phyloP scores from a whole-genome alignment of 2,888 invertebrate species.

The Resseliella maxima region DNA sequence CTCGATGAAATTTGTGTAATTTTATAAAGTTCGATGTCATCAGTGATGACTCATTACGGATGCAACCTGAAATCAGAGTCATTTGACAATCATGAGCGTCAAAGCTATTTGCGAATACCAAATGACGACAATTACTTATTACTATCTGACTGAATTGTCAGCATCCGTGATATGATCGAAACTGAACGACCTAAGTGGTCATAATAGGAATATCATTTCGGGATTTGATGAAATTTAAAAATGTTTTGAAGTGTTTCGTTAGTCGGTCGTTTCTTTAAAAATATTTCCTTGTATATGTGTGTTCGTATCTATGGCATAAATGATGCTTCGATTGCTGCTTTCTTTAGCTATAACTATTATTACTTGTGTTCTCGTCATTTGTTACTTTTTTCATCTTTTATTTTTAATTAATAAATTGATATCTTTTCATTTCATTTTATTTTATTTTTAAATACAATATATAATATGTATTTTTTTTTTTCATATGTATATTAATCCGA shows the following conservation, averaged over 20 bases:
- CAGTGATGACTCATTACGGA: too few species aligned
- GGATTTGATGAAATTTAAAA: slow-evolving; percentile 25
- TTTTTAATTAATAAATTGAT: slow-evolving; percentile 47
- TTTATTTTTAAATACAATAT: slow-evolving; percentile 54
- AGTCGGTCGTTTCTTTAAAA: slow-evolving; percentile 26
- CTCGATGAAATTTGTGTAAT: slow-evolving; percentile 31
- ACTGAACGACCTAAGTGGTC: neutral
- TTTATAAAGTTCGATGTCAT: neutral
- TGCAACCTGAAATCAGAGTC: neutral
- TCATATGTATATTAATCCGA: slow-evolving; percentile 46
- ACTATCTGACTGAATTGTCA: neutral
- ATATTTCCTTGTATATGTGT: slow-evolving; percentile 43
- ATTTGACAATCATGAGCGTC: neutral
- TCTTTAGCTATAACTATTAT: slow-evolving; percentile 34
- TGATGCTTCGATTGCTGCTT: slow-evolving; percentile 44
- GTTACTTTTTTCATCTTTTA: slow-evolving; percentile 11
- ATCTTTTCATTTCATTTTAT: neutral
- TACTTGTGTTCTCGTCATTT: slow-evolving; percentile 36
- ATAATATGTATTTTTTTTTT: slow-evolving; percentile 48
- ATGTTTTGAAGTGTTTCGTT: neutral
- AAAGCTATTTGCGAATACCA: neutral
- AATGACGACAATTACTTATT: neutral
- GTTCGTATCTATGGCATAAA: slow-evolving; percentile 26
- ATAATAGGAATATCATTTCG: slow-evolving; percentile 3
- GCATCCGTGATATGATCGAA: slow-evolving; percentile 2